Percentiles rank a stretch among this genome's conserved stretches.
Evolutionary conservation across 2,797 vertebrate genomes (phyloP).

Genomic region (Pipistrellus pygmaeus): DNA sequence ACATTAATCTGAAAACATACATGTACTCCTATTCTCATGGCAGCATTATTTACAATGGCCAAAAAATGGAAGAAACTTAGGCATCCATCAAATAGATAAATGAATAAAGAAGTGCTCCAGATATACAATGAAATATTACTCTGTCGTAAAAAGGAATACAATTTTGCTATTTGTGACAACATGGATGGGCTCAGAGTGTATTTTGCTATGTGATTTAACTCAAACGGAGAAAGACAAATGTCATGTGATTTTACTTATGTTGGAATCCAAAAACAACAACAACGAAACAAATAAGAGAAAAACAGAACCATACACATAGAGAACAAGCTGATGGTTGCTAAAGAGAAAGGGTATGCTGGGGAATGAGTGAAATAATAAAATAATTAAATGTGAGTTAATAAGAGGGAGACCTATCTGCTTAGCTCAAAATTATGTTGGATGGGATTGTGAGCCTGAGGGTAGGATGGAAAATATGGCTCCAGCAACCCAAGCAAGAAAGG

Average conservation of each 20-base stretch:
- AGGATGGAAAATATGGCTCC: not conserved
- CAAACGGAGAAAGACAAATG: not conserved
- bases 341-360: not conserved
- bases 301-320: not conserved
- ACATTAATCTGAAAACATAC: not conserved
- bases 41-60: not conserved
- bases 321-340: not conserved
- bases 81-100: not conserved
- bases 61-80: not conserved
- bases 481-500: not conserved
- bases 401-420: not conserved
- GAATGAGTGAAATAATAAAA: not conserved
- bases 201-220: not conserved
- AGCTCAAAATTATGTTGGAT: not conserved
- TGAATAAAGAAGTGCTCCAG: not conserved
- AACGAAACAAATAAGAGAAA: not conserved
- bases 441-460: not conserved
- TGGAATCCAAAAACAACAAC: not conserved
- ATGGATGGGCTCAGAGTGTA: not conserved
- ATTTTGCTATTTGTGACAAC: not conserved
- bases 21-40: not conserved
- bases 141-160: not conserved
- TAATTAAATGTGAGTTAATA: not conserved
- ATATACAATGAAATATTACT: not conserved
- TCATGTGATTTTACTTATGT: not conserved